These are phyloP conservation scores for Erpetoichthys calabaricus DNA, from an alignment of 2,797 vertebrate species.

Conservation along the genomic window DNA sequence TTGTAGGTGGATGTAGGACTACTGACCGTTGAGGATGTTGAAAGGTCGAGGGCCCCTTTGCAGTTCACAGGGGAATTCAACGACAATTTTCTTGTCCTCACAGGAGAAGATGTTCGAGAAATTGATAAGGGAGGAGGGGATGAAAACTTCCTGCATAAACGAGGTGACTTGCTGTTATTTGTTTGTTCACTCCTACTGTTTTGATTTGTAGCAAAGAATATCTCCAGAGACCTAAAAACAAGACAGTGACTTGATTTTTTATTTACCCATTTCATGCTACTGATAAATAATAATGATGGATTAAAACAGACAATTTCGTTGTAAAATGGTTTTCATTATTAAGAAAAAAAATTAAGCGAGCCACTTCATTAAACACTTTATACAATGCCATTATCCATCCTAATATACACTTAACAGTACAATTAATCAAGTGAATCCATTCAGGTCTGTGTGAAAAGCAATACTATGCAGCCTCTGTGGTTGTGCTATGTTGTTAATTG, in stretches of 20 bases:
- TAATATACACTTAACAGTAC: too few relatives aligned
- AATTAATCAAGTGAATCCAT: too few relatives aligned
- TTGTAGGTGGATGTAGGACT: constrained; percentile 49
- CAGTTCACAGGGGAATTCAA: constrained; percentile 76
- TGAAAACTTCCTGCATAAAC: constrained; percentile 87
- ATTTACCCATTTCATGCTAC: background rate
- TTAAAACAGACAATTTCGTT: background rate
- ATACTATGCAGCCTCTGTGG: too few relatives aligned
- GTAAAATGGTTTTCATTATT: background rate
- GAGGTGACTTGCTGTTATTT: constrained; percentile 79
- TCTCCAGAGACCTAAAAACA: constrained; percentile 70
- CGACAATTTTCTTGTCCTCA: constrained; percentile 79
- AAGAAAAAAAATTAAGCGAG: too few relatives aligned
- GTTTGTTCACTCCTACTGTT: constrained; percentile 68
- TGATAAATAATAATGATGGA: background rate
- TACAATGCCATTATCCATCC: too few relatives aligned
- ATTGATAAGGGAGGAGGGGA: constrained; percentile 80
- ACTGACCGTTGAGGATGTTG: constrained; percentile 44
- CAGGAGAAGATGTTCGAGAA: constrained; percentile 77
- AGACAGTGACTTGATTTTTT: background rate
- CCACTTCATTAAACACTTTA: too few relatives aligned
- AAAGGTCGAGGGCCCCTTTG: constrained; percentile 71
- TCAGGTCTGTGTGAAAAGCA: too few relatives aligned
- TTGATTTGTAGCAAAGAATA: constrained; percentile 87
- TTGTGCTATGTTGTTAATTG: too few relatives aligned